Percentiles rank a stretch among this genome's conserved stretches.
Evolutionary conservation across 2,797 vertebrate species (phyloP).

Genomic region (Lindbergichthys nudifrons): DNA sequence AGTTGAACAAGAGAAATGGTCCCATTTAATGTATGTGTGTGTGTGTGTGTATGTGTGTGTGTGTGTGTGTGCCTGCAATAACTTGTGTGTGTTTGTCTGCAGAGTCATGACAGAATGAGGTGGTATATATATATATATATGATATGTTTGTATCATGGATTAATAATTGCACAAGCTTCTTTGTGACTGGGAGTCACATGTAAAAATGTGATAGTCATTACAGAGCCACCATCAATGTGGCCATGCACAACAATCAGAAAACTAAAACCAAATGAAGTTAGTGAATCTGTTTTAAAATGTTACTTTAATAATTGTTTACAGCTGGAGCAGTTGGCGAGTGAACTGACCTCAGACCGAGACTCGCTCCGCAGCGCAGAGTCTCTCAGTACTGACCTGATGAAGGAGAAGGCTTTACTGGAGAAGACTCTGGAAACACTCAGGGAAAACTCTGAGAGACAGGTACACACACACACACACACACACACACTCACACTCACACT

Average conservation of each 20-base stretch:
- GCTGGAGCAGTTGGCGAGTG: conserved; percentile 91
- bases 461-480: no score
- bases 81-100: conserved; percentile 23
- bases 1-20: conserved; percentile 13
- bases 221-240: neutral
- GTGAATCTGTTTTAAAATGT: neutral
- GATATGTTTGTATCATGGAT: conserved; percentile 23
- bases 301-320: conserved; percentile 61
- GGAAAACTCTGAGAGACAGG: conserved; percentile 97
- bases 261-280: neutral
- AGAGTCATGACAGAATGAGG: conserved; percentile 35
- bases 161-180: conserved; percentile 19
- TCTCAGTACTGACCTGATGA: conserved; percentile 94
- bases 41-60: conserved; percentile 18
- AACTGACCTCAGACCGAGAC: conserved; percentile 89
- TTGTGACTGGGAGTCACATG: neutral
- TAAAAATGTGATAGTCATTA: neutral
- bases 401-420: conserved; percentile 96
- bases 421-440: conserved; percentile 92
- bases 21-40: conserved; percentile 28
- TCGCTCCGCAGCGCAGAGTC: conserved; percentile 90
- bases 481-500: no score
- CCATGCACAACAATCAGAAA: neutral
- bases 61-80: neutral
- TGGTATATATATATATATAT: conserved; percentile 7